Evolutionary conservation across 1,140 invertebrate genomes (phyloP).

Genomic region (Cotesia chilonis): DNA sequence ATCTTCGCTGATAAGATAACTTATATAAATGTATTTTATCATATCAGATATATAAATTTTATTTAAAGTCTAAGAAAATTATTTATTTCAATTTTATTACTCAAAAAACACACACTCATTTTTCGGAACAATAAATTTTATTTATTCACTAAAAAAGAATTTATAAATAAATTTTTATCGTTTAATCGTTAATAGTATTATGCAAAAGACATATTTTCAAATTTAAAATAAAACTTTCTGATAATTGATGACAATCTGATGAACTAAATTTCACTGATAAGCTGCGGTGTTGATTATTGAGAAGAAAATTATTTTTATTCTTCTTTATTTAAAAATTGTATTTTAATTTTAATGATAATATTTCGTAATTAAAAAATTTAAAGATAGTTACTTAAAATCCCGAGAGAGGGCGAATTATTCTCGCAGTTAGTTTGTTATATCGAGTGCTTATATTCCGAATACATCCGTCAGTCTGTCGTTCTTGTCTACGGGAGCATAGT

Average conservation of each 20-base stretch:
- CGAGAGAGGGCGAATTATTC: constrained; percentile 49
- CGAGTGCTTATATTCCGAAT: constrained; percentile 3
- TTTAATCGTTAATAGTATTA: not conserved
- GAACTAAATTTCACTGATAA: no score
- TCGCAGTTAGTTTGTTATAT: constrained; percentile 22
- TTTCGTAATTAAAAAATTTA: not conserved
- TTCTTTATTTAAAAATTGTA: no score
- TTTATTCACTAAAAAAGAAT: not conserved
- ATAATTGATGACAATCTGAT: no score
- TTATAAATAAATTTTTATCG: not conserved
- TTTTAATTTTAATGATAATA: no score
- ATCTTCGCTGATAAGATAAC: constrained; percentile 4
- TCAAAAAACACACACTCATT: no score
- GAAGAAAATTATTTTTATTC: not conserved
- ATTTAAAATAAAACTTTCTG: no score
- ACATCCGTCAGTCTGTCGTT: constrained; percentile 45
- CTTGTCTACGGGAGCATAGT: constrained; percentile 77
- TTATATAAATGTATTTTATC: not conserved
- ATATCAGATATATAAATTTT: not conserved
- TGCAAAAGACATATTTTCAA: not conserved
- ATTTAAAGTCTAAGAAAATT: not conserved
- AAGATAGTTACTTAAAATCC: not conserved
- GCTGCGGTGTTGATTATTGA: no score
- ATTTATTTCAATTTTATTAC: not conserved
- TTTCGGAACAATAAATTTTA: not conserved